Conservation (phyloP, 2,888 invertebrate species). For the Nineta flava region DNA sequence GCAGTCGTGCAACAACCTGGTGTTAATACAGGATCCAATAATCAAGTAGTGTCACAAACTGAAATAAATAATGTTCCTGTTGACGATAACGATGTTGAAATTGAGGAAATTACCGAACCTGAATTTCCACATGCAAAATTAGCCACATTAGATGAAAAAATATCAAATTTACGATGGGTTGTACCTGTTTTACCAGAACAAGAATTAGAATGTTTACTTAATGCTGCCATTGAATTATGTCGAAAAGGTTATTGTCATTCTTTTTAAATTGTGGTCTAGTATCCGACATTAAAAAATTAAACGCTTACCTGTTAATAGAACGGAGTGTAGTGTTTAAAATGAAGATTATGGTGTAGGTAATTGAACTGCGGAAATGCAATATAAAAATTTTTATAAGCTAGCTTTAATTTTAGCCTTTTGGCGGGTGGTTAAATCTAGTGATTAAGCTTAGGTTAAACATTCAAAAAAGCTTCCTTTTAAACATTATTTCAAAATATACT, state of each 20-base stretch:
- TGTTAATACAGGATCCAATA: constrained; percentile 23
- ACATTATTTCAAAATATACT: too few species aligned
- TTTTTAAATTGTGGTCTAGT: neutral
- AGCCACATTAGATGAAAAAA: constrained; percentile 84
- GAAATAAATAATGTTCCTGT: constrained; percentile 21
- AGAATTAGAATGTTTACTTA: constrained; percentile 80
- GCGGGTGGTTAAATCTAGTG: too few species aligned
- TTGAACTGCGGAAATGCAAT: too few species aligned
- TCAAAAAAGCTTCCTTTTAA: too few species aligned
- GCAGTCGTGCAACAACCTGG: constrained; percentile 22
- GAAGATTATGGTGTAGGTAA: too few species aligned
- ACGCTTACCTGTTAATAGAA: neutral
- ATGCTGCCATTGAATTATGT: constrained; percentile 77
- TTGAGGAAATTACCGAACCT: constrained; percentile 34
- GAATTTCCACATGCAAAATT: constrained; percentile 79
- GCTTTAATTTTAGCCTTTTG: too few species aligned
- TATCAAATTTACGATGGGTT: constrained; percentile 91
- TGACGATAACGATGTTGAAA: constrained; percentile 11
- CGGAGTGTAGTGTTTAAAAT: too few species aligned
- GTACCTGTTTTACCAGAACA: constrained; percentile 94
- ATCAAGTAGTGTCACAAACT: constrained; percentile 19
- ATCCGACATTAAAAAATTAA: neutral
- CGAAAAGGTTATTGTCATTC: constrained; percentile 46
- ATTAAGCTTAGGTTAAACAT: too few species aligned
- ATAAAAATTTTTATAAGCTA: too few species aligned